Conservation (phyloP, 2,888 invertebrate species). For the Omphaloscelis lunosa region DNA sequence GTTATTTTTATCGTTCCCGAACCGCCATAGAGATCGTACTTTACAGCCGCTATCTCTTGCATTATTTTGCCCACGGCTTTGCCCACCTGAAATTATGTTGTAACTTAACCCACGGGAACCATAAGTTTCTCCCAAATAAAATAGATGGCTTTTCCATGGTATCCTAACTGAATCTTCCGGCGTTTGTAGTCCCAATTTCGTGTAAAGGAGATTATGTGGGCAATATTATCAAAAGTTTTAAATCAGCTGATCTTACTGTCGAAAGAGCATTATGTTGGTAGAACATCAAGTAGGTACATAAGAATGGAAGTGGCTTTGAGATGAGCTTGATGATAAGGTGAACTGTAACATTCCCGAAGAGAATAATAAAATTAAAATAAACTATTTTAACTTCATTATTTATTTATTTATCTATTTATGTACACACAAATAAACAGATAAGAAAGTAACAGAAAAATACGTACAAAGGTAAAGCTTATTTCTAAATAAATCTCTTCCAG, state of each 20-base stretch:
- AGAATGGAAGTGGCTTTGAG: neutral
- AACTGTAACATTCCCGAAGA: too few relatives aligned
- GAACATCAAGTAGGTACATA: neutral
- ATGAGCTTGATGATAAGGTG: too few relatives aligned
- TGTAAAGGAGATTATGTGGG: neutral
- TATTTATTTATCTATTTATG: too few relatives aligned
- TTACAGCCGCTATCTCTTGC: slow-evolving; percentile 47
- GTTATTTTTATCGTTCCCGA: slow-evolving; percentile 45
- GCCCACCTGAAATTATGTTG: slow-evolving; percentile 53
- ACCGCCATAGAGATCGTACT: slow-evolving; percentile 23
- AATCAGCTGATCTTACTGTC: neutral
- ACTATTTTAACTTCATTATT: neutral
- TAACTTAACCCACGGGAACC: slow-evolving; percentile 53
- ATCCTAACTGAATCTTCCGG: slow-evolving; percentile 19
- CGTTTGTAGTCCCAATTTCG: neutral
- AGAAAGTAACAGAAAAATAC: too few relatives aligned
- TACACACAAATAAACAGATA: too few relatives aligned
- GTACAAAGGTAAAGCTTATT: too few relatives aligned
- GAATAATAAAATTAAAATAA: neutral
- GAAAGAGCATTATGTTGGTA: neutral
- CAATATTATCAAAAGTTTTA: slow-evolving; percentile 1
- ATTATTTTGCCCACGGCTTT: slow-evolving; percentile 56
- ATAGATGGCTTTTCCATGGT: slow-evolving; percentile 41
- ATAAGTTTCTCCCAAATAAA: slow-evolving; percentile 55
- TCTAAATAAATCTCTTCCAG: too few relatives aligned